phyloP scores from a whole-genome alignment of 2,113 vertebrate species.

The Marmota flaviventris region DNA sequence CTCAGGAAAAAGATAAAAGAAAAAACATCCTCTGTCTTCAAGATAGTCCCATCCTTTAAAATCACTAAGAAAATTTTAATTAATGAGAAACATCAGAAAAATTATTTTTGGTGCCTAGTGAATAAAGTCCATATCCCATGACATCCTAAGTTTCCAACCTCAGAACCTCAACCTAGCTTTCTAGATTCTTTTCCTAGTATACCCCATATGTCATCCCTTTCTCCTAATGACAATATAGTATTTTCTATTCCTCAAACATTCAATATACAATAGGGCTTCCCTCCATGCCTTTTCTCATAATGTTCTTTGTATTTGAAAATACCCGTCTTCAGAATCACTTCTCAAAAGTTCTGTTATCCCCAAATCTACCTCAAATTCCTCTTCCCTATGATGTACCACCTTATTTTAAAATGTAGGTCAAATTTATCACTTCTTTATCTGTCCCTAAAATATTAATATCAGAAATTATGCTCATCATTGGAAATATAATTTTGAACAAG shows the following conservation, averaged over 20 bases:
- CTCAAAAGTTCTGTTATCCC: neutral
- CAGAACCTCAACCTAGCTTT: neutral
- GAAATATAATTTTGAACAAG: conserved; percentile 12
- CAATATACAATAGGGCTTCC: neutral
- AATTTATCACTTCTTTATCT: conserved; percentile 1
- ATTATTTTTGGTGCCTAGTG: neutral
- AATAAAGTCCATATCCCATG: neutral
- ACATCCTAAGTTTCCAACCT: neutral
- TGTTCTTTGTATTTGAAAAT: neutral
- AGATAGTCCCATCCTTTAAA: conserved; percentile 25
- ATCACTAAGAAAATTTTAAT: conserved; percentile 37
- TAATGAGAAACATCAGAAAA: conserved; percentile 8
- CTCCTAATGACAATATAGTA: neutral
- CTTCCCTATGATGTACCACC: neutral
- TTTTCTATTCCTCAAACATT: neutral
- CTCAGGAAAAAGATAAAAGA: neutral
- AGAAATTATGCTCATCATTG: neutral
- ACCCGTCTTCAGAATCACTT: neutral
- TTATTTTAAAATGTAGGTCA: conserved; percentile 41
- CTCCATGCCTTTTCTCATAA: neutral
- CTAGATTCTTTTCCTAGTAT: neutral
- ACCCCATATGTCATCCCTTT: neutral
- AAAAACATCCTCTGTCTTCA: neutral
- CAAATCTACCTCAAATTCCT: neutral
- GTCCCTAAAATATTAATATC: neutral